Evolutionary conservation across 2,113 vertebrate genomes (phyloP).

Genomic region (Thamnaconus septentrionalis): DNA sequence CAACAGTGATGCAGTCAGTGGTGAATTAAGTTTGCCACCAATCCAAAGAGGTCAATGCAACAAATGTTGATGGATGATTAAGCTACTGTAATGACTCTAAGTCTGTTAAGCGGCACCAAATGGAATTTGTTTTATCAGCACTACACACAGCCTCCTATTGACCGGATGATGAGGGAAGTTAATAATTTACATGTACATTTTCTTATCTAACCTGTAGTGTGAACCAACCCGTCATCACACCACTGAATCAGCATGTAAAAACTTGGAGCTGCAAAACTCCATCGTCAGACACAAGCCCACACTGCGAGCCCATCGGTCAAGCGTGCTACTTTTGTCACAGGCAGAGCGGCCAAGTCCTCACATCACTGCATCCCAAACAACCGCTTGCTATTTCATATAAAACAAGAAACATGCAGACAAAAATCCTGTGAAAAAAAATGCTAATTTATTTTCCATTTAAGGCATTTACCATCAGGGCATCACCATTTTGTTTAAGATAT

Average conservation of each 20-base stretch:
- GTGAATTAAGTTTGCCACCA: not conserved
- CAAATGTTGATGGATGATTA: too few relatives aligned
- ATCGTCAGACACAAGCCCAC: constrained; percentile 61
- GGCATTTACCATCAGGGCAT: too few relatives aligned
- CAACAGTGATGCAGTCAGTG: not conserved
- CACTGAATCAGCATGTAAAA: constrained; percentile 86
- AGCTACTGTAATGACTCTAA: too few relatives aligned
- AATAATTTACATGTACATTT: too few relatives aligned
- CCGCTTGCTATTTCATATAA: not conserved
- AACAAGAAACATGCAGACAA: constrained; percentile 57
- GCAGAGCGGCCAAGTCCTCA: constrained; percentile 72
- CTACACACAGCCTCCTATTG: too few relatives aligned
- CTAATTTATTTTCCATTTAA: too few relatives aligned
- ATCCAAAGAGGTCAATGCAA: not conserved
- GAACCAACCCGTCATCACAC: constrained; percentile 84
- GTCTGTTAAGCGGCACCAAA: too few relatives aligned
- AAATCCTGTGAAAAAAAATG: constrained; percentile 2
- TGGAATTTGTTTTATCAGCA: too few relatives aligned
- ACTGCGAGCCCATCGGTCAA: constrained; percentile 43
- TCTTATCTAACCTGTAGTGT: constrained; percentile 60
- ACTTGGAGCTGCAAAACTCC: constrained; percentile 72
- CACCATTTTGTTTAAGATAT: too few relatives aligned
- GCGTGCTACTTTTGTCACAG: constrained; percentile 56
- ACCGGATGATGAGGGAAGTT: too few relatives aligned
- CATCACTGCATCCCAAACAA: constrained; percentile 65